These are phyloP conservation scores for Malacoraja senta DNA, from an alignment of 2,797 vertebrate species.

Conservation along the genomic window DNA sequence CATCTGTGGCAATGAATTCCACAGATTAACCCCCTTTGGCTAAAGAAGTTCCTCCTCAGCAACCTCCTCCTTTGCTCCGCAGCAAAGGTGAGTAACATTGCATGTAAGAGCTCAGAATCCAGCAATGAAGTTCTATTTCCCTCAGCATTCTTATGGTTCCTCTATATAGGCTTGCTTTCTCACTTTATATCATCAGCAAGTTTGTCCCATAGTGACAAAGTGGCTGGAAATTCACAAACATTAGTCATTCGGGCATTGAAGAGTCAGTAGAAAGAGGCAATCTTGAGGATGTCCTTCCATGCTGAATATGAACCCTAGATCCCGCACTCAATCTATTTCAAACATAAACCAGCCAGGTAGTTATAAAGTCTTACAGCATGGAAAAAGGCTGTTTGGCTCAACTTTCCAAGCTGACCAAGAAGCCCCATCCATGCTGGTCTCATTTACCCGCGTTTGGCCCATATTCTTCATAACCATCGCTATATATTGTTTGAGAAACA, in stretches of 20 bases:
- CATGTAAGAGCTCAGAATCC: not conserved
- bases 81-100: not conserved
- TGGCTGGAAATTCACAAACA: not conserved
- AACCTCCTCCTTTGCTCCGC: too few species aligned
- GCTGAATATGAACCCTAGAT: not conserved
- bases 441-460: too few species aligned
- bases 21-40: too few species aligned
- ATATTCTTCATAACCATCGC: too few species aligned
- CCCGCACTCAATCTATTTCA: not conserved
- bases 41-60: too few species aligned
- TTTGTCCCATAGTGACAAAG: not conserved
- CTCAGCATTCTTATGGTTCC: not conserved
- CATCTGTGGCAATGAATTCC: too few species aligned
- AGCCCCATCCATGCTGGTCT: too few species aligned
- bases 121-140: not conserved
- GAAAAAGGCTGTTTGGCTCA: too few species aligned
- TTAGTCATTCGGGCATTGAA: too few species aligned
- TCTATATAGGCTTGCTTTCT: too few species aligned
- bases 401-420: too few species aligned
- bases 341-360: not conserved
- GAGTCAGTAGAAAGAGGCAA: not conserved
- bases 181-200: not conserved
- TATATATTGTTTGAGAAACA: not conserved
- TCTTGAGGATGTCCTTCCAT: not conserved
- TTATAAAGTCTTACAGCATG: too few species aligned